Evolutionary conservation across 2,113 vertebrate species (phyloP), one percentile per base, ranked within the genome.

Genomic region (Entosphenus tridentatus): DNA sequence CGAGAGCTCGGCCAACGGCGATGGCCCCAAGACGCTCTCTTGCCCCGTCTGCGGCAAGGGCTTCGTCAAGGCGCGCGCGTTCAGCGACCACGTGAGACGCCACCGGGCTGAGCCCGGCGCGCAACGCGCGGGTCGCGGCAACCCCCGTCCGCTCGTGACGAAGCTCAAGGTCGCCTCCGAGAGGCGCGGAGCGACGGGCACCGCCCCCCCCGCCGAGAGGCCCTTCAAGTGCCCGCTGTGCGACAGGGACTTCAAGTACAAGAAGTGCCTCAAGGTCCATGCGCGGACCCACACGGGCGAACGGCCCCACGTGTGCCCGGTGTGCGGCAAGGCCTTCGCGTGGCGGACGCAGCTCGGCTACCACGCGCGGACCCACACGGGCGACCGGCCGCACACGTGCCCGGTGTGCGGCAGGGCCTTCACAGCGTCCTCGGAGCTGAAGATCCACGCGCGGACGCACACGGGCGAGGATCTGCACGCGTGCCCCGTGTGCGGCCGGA

Each of bases 321-420:
- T 87, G 56, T 91, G 87, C 2, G 85, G 83, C 55, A 82, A 89
- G 72, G 87, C 86, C 57, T 91, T 90, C 74, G 81, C 87, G 8
- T 86, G 89, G 2, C 86, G 87, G 1, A 87, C 87, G 56, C 90
- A 86, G 74, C 75, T 89, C 55, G 85, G 89, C 57, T 89, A 89
- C 76, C 88, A 93, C 77, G 87, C 85, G 69, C 86, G 86, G 68
- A 88, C 82, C 73, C 88, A 91, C 72, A 85, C 87, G 75, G 86
- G 84, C 0, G 88, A 87, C 3, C 81, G 83, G 71, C 62, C 62
- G 10, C 89, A 86, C 74, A 78, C 82, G 72, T 90, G 88, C 71
- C 81, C 81, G 1, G 77, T 85, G 70, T 93, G 87, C 74, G 81
- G 83, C 67, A 87, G 88, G 21, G 83, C 84, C 73, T 91, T 88